Percentiles rank a stretch among this genome's conserved stretches.
Evolutionary conservation across 2,797 vertebrate species (phyloP).

Genomic region (Coregonus suidteri): DNA sequence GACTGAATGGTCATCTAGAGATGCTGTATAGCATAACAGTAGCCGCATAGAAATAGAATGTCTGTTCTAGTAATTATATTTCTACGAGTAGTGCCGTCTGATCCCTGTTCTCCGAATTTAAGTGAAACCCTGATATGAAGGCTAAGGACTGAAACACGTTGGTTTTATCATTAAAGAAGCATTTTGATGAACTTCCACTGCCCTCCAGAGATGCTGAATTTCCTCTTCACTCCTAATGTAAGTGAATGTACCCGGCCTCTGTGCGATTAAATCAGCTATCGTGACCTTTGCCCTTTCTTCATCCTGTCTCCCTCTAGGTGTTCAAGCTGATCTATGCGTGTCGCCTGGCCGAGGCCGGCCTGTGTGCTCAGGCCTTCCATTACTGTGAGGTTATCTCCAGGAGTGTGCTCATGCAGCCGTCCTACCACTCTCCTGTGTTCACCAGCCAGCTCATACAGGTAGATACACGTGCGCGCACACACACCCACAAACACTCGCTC

Average conservation of each 20-base stretch:
- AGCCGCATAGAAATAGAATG: too few species aligned
- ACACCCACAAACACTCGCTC: not conserved
- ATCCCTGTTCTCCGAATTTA: too few species aligned
- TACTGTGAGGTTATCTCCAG: conserved; percentile 94
- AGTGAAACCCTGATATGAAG: too few species aligned
- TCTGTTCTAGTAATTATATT: too few species aligned
- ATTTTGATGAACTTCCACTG: too few species aligned
- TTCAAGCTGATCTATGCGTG: conserved; percentile 97
- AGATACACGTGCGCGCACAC: not conserved
- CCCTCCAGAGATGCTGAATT: too few species aligned
- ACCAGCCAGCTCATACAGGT: conserved; percentile 91
- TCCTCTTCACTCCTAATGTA: too few species aligned
- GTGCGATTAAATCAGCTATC: not conserved
- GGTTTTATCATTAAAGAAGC: too few species aligned
- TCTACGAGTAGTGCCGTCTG: too few species aligned
- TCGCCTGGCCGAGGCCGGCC: conserved; percentile 90
- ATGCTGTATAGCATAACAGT: too few species aligned
- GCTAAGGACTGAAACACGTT: too few species aligned
- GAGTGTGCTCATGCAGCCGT: conserved; percentile 80
- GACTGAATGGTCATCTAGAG: too few species aligned
- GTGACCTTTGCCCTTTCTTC: not conserved
- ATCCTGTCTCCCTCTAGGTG: conserved; percentile 72
- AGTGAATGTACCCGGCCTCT: not conserved
- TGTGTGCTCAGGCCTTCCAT: conserved; percentile 93
- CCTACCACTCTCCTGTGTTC: conserved; percentile 84